These are phyloP conservation scores for Netelia inedita DNA, from an alignment of 2,888 invertebrate species.

Conservation along the genomic window DNA sequence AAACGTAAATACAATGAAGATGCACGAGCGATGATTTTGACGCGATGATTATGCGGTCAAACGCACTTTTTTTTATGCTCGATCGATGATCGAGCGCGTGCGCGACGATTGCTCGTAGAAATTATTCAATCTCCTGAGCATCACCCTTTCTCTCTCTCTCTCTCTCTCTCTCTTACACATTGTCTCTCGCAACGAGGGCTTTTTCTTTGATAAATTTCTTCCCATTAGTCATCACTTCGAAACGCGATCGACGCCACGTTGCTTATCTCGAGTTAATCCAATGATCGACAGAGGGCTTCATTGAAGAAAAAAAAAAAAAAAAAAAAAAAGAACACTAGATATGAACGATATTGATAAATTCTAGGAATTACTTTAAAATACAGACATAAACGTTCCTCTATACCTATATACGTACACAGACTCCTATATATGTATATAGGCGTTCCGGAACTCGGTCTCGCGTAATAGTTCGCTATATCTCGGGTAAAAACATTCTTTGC, in stretches of 20 bases:
- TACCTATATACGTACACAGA: background rate
- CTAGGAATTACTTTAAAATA: background rate
- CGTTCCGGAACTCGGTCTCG: too few species aligned
- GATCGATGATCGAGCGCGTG: background rate
- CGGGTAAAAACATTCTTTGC: too few species aligned
- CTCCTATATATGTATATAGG: background rate
- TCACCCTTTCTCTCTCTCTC: background rate
- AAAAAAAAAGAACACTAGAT: background rate
- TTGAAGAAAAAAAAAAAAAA: conserved; percentile 39
- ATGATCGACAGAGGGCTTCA: background rate
- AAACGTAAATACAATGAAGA: too few species aligned
- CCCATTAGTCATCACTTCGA: conserved; percentile 52
- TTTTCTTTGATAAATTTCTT: conserved; percentile 48
- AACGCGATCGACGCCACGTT: conserved; percentile 34
- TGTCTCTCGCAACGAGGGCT: background rate
- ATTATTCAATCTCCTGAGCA: too few species aligned
- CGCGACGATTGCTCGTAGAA: background rate
- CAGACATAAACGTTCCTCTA: background rate
- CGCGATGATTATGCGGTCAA: too few species aligned
- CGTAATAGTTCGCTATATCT: too few species aligned
- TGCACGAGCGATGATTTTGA: too few species aligned
- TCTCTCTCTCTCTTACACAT: background rate
- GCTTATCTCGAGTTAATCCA: conserved; percentile 4
- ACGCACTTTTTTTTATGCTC: too few species aligned
- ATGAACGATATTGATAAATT: conserved; percentile 22